Conservation (phyloP, 2,113 vertebrate species). For the Mirounga angustirostris region DNA sequence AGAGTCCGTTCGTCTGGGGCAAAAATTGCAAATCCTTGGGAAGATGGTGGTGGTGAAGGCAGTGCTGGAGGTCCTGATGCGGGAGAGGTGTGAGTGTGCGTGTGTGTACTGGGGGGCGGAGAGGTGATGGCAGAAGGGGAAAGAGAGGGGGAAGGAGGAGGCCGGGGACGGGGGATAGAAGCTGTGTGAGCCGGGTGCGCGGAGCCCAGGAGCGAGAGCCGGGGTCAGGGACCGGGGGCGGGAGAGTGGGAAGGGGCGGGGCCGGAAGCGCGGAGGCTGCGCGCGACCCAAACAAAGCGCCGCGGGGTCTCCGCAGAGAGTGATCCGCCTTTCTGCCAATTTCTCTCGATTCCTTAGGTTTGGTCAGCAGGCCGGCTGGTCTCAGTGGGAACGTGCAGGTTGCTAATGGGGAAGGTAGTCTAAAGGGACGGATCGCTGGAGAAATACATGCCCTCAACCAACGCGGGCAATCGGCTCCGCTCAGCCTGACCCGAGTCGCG, state of each 20-base stretch:
- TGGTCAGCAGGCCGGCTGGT: fast-evolving
- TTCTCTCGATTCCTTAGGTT: fast-evolving
- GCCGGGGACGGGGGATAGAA: fast-evolving
- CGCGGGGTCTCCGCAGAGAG: fast-evolving
- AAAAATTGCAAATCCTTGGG: background rate
- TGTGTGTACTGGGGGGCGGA: background rate
- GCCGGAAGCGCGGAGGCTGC: constrained; percentile 22
- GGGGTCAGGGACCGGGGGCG: fast-evolving
- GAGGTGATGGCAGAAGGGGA: background rate
- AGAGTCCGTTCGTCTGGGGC: background rate
- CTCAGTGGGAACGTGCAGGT: background rate
- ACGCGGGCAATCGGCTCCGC: fast-evolving
- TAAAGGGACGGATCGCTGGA: background rate
- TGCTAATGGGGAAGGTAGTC: background rate
- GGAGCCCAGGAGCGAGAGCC: fast-evolving
- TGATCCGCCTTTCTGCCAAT: fast-evolving
- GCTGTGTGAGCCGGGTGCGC: fast-evolving
- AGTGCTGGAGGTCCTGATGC: background rate
- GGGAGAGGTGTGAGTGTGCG: background rate
- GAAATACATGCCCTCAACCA: background rate
- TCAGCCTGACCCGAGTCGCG: fast-evolving
- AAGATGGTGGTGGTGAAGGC: background rate
- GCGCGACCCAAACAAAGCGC: background rate
- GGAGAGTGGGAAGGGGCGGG: background rate
- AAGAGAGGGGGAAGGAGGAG: background rate